Evolutionary conservation across 2,797 vertebrate species (phyloP).

Genomic region (Scyliorhinus canicula): DNA sequence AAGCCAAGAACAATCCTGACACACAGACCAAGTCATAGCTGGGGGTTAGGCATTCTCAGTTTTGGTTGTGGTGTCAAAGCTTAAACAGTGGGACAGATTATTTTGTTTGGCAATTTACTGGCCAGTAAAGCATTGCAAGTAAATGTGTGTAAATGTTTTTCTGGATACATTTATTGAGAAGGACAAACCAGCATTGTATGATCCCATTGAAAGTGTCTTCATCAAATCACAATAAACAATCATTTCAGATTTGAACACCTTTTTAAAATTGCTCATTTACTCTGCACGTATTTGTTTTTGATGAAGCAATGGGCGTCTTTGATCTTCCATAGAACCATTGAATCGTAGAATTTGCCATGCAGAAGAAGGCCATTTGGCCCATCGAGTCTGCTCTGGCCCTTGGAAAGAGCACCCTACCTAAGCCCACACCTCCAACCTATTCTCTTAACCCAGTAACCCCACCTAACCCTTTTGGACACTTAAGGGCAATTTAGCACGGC

Average conservation of each 20-base stretch:
- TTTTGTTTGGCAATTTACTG: neutral
- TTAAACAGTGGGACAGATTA: neutral
- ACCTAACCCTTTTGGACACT: too few species aligned
- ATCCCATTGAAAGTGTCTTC: neutral
- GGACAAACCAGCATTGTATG: neutral
- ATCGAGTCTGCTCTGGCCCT: too few species aligned
- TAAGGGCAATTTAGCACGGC: too few species aligned
- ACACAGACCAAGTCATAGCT: conserved; percentile 51
- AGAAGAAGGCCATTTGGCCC: too few species aligned
- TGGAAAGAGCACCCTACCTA: too few species aligned
- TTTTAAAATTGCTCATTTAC: neutral
- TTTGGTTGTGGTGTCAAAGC: neutral
- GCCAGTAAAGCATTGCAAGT: neutral
- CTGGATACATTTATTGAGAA: neutral
- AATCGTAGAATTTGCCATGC: too few species aligned
- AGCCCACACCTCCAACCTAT: too few species aligned
- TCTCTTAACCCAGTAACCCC: too few species aligned
- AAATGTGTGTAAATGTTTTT: neutral
- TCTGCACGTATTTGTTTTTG: neutral
- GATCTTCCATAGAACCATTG: too few species aligned
- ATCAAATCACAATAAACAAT: neutral
- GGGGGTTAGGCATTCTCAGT: neutral
- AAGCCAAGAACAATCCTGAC: conserved; percentile 60
- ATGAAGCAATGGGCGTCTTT: neutral
- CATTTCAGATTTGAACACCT: neutral